Evolutionary conservation across 2,113 vertebrate species (phyloP), one percentile per base, ranked within the genome.

Genomic region (Lethenteron camtschaticum): DNA sequence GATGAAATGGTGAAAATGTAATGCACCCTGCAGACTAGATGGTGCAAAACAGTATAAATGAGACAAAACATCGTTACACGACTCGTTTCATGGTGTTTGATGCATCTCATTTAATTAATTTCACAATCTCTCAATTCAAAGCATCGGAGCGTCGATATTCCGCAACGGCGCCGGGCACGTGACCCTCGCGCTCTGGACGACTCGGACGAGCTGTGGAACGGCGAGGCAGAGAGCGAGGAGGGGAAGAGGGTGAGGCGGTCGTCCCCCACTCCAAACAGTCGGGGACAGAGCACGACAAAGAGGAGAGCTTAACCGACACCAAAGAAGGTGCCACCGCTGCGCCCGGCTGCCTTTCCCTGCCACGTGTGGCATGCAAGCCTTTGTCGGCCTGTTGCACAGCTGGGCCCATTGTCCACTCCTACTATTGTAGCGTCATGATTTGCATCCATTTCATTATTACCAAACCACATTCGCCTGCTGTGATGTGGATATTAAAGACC

Each of bases 141-240:
- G 41, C 41, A 41, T 41, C 41, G 24, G n/a, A 66, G 24, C 63
- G 9, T 66, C 63, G n/a, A 66, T 66, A 66, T 66, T 16, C 20
- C 63, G 24, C 63, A 66, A 66, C 63, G 63, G 63, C 10, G 63
- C n/a, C 63, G n/a, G 63, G 63, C 20, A 66, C 63, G 63, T 16
- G 94, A 96, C 73, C 83, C 90, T 2, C 83, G 88, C 73, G 79
- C 90, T 2, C 71, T 96, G 75, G 90, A 96, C 24, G 90, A 96
- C 18, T 89, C 95, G 55, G 92, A 99, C 74, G 90, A 96, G 77
- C 81, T 90, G 81, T 96, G 90, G 90, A 90, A 95, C 77, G 94
- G 96, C 73, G 94, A 96, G 63, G 94, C 96, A 0, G 90, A 97
- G 1, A 83, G 96, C 0, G 90, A 97, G 1, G 83, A 86, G 12